These are phyloP conservation scores for Euplexia lucipara DNA, from an alignment of 2,888 invertebrate species.

Conservation along the genomic window DNA sequence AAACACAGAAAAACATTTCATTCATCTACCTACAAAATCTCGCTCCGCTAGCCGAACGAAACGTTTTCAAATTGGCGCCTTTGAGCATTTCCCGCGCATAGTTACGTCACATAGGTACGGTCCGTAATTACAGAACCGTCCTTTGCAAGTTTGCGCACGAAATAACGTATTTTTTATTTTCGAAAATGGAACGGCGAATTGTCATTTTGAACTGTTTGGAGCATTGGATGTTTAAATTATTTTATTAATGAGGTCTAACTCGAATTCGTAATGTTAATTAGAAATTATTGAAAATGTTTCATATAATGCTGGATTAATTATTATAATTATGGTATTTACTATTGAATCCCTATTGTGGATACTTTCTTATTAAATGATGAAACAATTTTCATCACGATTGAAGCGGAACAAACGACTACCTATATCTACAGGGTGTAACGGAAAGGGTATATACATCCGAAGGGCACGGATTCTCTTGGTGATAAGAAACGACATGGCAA, in stretches of 20 bases:
- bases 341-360: neutral
- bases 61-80: conserved; percentile 44
- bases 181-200: neutral
- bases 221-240: conserved; percentile 4
- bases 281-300: neutral
- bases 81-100: conserved; percentile 40
- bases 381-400: too few relatives aligned
- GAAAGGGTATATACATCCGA: too few relatives aligned
- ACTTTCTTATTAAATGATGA: too few relatives aligned
- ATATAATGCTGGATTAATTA: neutral
- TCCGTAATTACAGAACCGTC: conserved; percentile 23
- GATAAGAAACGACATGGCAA: too few relatives aligned
- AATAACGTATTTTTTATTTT: neutral
- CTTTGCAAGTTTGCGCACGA: conserved; percentile 6
- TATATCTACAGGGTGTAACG: too few relatives aligned
- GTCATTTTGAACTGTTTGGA: neutral
- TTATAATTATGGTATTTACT: neutral
- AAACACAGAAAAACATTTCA: too few relatives aligned
- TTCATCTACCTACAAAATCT: neutral
- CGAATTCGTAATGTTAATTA: neutral
- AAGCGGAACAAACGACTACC: too few relatives aligned
- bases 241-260: conserved; percentile 6
- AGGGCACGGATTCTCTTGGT: too few relatives aligned
- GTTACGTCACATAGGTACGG: conserved; percentile 25
- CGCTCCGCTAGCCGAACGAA: neutral